Base-by-base conservation (phyloP, 2,888 invertebrate genomes). In the Keiferia lycopersicella region DNA sequence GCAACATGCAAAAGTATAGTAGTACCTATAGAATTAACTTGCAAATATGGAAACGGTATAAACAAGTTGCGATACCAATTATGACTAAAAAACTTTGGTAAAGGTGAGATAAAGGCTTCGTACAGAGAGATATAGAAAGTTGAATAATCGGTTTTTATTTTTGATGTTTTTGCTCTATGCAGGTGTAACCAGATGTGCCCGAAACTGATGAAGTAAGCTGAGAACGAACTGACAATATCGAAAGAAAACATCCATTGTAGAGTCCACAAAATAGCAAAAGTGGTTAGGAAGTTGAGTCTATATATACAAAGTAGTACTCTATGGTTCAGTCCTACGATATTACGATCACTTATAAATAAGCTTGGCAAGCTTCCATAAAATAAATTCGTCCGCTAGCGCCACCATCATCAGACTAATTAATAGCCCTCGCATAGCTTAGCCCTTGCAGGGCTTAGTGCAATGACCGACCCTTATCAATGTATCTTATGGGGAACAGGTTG, bases 401-500 rank as follows among this genome's bases (percentile, higher is more conserved):
- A 22, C 51, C 51, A 12, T 11, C 0, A 34, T 34, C 8, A 34
- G 8, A 10, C 34, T 34, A 56, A 26, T 30, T 56, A 30, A 56
- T 30, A 14, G 18, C 18, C 50, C 2, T 6, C 7, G 50, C 18
- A 8, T 11, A 26, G 26, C 3, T 16, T 18, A 20, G 50, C 50
- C 18, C 51, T 45, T 7, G 12, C 18, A 22, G 20, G 51, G 14
- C 16, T 7, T 30, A 14, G 56, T 56, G 14, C 56, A 56, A 8
- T 30, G 56, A 56, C 56, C 56, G 26, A n/a, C 6, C 30, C 16
- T 48, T n/a, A 51, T 62, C 12, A 26, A 45, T 45, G 45, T 62
- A 50, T 51, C 30, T 26, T 20, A 38, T 6, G 16, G 45, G 45
- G 50, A 68, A 70, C 68, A 58, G 64, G 71, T 71, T 69, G 16